phyloP scores from a whole-genome alignment of 2,888 invertebrate genomes.

The Lasioglossum vierecki region DNA sequence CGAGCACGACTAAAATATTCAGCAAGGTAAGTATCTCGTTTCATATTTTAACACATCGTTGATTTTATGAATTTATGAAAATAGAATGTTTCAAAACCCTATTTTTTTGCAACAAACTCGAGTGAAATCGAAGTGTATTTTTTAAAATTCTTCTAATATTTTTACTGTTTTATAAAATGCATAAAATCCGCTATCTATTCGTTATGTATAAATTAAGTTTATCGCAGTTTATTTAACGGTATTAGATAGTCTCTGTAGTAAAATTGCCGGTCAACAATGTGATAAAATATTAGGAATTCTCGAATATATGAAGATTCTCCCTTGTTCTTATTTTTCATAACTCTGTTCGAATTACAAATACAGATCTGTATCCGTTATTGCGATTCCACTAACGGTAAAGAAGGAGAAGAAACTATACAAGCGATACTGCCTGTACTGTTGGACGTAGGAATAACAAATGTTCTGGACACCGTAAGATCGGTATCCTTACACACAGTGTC shows the following conservation, averaged over 20 bases:
- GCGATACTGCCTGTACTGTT: slow-evolving; percentile 92
- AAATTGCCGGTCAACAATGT: too few relatives aligned
- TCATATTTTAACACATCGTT: not conserved
- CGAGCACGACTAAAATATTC: slow-evolving; percentile 88
- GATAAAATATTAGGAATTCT: not conserved
- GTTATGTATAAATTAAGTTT: too few relatives aligned
- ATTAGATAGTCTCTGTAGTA: too few relatives aligned
- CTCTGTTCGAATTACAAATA: not conserved
- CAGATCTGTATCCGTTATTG: slow-evolving; percentile 90
- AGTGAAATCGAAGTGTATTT: too few relatives aligned
- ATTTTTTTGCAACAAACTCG: too few relatives aligned
- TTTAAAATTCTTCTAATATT: too few relatives aligned
- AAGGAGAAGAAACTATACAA: slow-evolving; percentile 89
- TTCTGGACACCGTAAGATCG: slow-evolving; percentile 91
- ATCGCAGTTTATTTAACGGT: too few relatives aligned
- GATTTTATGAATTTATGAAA: too few relatives aligned
- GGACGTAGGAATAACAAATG: slow-evolving; percentile 91
- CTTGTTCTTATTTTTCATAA: not conserved
- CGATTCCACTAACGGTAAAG: slow-evolving; percentile 89
- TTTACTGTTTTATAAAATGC: too few relatives aligned
- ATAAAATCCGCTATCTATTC: too few relatives aligned
- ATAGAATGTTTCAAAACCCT: too few relatives aligned
- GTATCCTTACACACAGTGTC: slow-evolving; percentile 94
- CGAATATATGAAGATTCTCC: not conserved
- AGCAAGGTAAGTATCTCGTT: slow-evolving; percentile 87